These are phyloP conservation scores for Thymallus thymallus DNA, from an alignment of 2,113 vertebrate genomes.

Conservation along the genomic window DNA sequence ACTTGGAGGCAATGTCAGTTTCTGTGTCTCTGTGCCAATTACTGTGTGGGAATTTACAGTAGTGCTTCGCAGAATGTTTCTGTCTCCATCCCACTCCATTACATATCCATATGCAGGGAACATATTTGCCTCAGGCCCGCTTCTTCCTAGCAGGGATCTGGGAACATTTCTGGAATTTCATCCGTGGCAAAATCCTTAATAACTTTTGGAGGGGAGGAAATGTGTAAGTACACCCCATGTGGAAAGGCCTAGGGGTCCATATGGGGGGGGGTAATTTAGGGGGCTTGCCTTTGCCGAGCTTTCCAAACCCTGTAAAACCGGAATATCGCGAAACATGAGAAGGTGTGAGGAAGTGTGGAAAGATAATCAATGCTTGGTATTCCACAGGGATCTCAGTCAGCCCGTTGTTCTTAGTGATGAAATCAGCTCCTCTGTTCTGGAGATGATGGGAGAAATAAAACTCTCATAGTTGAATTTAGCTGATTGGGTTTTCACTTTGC, in stretches of 20 bases:
- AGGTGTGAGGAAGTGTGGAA: neutral
- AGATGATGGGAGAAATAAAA: neutral
- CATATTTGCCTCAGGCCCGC: constrained; percentile 8
- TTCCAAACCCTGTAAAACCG: constrained; percentile 22
- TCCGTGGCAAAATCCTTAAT: constrained; percentile 19
- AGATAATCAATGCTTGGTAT: neutral
- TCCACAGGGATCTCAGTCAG: neutral
- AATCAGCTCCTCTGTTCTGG: constrained; percentile 2
- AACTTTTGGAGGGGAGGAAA: constrained; percentile 22
- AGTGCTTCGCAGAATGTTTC: neutral
- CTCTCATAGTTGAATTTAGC: neutral
- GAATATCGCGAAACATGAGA: neutral
- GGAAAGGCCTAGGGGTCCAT: constrained; percentile 19
- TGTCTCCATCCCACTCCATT: too few relatives aligned
- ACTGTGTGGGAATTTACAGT: neutral
- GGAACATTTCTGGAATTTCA: constrained; percentile 36
- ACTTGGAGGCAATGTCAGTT: too few relatives aligned
- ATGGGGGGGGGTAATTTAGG: neutral
- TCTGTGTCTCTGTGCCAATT: too few relatives aligned
- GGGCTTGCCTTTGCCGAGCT: neutral
- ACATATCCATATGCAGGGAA: neutral
- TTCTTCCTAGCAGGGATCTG: constrained; percentile 26
- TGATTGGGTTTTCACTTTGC: constrained; percentile 24
- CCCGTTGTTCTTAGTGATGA: neutral
- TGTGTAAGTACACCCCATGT: constrained; percentile 23